phyloP scores from a whole-genome alignment of 2,888 invertebrate species.

The Macrophya alboannulata region DNA sequence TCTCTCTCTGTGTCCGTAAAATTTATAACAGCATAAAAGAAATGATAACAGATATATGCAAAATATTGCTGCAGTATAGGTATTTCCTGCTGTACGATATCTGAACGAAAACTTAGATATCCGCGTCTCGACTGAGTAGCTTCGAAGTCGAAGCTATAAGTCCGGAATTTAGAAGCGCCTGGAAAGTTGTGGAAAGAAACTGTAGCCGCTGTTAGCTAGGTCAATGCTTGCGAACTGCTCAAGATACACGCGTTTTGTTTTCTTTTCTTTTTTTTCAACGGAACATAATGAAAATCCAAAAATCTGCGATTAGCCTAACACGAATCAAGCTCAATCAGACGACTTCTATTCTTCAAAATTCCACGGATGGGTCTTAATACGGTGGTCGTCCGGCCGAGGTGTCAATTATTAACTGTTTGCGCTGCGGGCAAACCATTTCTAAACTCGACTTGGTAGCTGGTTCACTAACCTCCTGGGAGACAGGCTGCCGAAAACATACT shows the following conservation, averaged over 20 bases:
- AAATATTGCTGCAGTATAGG: background rate
- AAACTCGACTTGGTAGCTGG: slow-evolving; percentile 25
- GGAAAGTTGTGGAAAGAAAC: slow-evolving; percentile 46
- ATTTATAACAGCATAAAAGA: background rate
- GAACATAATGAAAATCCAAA: background rate
- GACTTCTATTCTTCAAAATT: background rate
- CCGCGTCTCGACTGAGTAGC: slow-evolving; percentile 16
- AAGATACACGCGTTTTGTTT: slow-evolving; percentile 3
- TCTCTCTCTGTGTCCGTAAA: slow-evolving; percentile 22
- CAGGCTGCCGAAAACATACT: slow-evolving; percentile 28
- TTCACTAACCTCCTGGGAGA: slow-evolving; percentile 52
- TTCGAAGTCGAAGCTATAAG: slow-evolving; percentile 33
- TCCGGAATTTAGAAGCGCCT: slow-evolving; percentile 33
- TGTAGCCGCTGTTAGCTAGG: slow-evolving; percentile 26
- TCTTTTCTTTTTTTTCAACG: too few relatives aligned
- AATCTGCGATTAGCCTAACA: background rate
- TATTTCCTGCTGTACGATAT: too few relatives aligned
- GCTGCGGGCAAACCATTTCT: slow-evolving; percentile 26
- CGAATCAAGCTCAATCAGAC: background rate
- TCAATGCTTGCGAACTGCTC: background rate
- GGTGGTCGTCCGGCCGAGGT: slow-evolving; percentile 7
- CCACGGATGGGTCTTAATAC: slow-evolving; percentile 11
- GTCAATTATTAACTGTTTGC: slow-evolving; percentile 47
- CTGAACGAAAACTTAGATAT: background rate
- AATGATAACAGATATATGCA: background rate